Percentiles rank a stretch among this genome's conserved stretches.
These are phyloP conservation scores for Parthenolecanium corni DNA, from an alignment of 2,888 invertebrate genomes.

Conservation along the genomic window DNA sequence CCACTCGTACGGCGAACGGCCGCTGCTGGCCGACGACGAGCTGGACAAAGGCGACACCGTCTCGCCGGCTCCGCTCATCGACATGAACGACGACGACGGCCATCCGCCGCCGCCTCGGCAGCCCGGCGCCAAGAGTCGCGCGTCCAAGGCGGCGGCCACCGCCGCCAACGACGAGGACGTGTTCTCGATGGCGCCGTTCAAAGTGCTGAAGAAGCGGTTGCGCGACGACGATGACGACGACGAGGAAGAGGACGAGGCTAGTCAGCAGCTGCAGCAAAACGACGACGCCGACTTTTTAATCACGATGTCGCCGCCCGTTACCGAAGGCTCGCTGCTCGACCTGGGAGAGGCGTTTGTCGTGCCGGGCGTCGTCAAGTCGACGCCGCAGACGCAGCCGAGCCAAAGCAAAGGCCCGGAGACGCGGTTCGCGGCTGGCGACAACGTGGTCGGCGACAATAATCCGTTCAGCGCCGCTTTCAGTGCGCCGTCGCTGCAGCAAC, in stretches of 20 bases:
- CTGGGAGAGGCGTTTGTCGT: neutral
- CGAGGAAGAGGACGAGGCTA: no score
- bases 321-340: constrained; percentile 15
- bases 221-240: no score
- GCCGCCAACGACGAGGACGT: constrained; percentile 43
- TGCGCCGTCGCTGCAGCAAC: neutral
- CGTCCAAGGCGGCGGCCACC: no score
- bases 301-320: constrained; percentile 17
- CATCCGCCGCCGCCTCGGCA: no score
- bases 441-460: constrained; percentile 12
- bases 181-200: constrained; percentile 58
- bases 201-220: neutral
- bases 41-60: constrained; percentile 45
- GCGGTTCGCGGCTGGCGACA: constrained; percentile 3
- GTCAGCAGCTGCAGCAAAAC: no score
- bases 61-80: constrained; percentile 31
- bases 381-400: neutral
- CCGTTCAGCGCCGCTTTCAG: constrained; percentile 21
- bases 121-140: no score
- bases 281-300: constrained; percentile 4
- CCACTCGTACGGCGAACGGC: constrained; percentile 60
- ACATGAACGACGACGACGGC: constrained; percentile 29
- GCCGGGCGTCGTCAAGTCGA: neutral
- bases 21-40: constrained; percentile 63
- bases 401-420: no score